Evolutionary conservation across 2,888 invertebrate genomes (phyloP).

Genomic region (Drosophila neonasuta): DNA sequence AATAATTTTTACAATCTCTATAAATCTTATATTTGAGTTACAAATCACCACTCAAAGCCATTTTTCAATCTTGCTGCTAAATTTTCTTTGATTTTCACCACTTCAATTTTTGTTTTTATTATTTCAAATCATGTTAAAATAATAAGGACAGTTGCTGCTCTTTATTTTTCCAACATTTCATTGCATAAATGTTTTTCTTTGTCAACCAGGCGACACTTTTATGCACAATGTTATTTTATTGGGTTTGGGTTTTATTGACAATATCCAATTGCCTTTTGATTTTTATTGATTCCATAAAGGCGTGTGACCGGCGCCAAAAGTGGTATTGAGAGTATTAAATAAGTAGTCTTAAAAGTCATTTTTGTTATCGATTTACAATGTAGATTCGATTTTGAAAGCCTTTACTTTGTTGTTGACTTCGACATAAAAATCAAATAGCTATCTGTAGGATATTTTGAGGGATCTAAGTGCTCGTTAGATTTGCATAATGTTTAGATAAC

Average conservation of each 20-base stretch:
- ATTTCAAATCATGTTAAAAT: background rate
- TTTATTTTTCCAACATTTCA: constrained; percentile 18
- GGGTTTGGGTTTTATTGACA: constrained; percentile 46
- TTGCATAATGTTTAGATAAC: constrained; percentile 45
- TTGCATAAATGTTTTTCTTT: constrained; percentile 33
- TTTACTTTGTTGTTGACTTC: constrained; percentile 35
- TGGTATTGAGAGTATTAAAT: constrained; percentile 54
- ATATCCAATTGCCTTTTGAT: constrained; percentile 47
- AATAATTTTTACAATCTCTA: too few species aligned
- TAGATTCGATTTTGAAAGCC: constrained; percentile 59
- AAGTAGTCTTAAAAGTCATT: constrained; percentile 43
- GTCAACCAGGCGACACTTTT: constrained; percentile 24
- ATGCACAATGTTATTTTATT: constrained; percentile 32
- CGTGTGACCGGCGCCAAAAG: constrained; percentile 29
- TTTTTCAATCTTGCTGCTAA: background rate
- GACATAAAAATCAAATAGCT: constrained; percentile 52
- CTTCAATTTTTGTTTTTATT: background rate
- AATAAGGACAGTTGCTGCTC: constrained; percentile 4
- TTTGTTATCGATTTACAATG: constrained; percentile 50
- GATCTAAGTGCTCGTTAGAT: constrained; percentile 34
- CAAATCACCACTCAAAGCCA: too few species aligned
- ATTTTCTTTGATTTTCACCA: background rate
- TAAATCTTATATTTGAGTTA: too few species aligned
- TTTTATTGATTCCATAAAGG: constrained; percentile 56
- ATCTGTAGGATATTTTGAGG: constrained; percentile 38